phyloP scores from a whole-genome alignment of 2,888 invertebrate species.

The Eupsilia transversa region DNA sequence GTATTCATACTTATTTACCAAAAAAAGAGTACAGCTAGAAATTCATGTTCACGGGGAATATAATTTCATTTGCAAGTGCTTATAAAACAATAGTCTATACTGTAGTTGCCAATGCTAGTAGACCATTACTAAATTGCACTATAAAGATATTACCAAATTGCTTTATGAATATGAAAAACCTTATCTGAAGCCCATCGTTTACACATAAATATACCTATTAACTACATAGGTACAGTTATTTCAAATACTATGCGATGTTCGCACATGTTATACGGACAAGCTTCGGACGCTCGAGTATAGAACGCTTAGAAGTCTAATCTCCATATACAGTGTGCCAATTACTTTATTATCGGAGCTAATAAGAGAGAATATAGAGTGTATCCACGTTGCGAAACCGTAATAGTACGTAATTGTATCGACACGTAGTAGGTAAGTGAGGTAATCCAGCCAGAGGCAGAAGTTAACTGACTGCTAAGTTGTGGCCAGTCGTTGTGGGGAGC shows the following conservation, averaged over 20 bases:
- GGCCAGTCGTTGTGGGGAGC: conserved; percentile 73
- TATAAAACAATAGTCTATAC: too few species aligned
- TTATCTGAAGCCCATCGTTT: conserved; percentile 40
- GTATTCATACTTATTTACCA: too few species aligned
- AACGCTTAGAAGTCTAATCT: conserved; percentile 63
- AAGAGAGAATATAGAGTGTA: conserved; percentile 78
- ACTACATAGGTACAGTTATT: conserved; percentile 10
- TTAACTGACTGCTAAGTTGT: conserved; percentile 72
- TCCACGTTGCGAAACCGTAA: conserved; percentile 80
- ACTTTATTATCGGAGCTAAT: conserved; percentile 74
- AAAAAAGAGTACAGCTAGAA: too few species aligned
- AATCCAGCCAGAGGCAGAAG: conserved; percentile 80
- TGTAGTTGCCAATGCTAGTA: not conserved
- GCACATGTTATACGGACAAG: conserved; percentile 38
- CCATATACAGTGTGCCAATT: conserved; percentile 68
- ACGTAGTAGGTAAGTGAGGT: conserved; percentile 83
- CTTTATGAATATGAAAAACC: conserved; percentile 31
- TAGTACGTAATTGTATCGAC: conserved; percentile 82
- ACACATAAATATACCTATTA: conserved; percentile 29
- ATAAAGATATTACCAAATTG: conserved; percentile 21
- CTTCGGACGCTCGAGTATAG: conserved; percentile 26
- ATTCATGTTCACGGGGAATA: too few species aligned
- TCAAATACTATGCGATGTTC: conserved; percentile 51
- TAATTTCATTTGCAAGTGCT: too few species aligned
- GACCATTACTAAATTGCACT: conserved; percentile 1